phyloP scores from a whole-genome alignment of 2,888 invertebrate species.

The Caenorhabditis panamensis region DNA sequence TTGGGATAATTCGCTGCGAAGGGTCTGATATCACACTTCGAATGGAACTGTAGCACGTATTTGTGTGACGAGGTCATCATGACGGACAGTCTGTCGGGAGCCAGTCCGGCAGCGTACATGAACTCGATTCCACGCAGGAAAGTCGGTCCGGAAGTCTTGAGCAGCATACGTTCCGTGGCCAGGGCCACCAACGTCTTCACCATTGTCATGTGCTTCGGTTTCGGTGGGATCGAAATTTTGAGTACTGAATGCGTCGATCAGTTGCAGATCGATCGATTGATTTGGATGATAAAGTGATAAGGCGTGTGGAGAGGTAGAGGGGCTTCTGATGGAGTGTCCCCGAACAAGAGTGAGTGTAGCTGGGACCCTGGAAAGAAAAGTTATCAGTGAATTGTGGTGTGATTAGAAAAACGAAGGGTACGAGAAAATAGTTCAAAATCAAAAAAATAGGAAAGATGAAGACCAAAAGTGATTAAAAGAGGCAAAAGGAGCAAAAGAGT shows the following conservation, averaged over 20 bases:
- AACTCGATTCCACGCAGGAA: slow-evolving; percentile 70
- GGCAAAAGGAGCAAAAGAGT: background rate
- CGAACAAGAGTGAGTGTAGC: background rate
- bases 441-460: background rate
- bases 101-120: slow-evolving; percentile 70
- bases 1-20: slow-evolving; percentile 71
- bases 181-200: slow-evolving; percentile 73
- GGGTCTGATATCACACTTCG: slow-evolving; percentile 73
- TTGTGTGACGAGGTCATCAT: slow-evolving; percentile 72
- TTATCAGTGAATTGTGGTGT: no score
- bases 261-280: background rate
- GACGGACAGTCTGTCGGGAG: slow-evolving; percentile 67
- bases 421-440: background rate
- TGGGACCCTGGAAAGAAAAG: background rate
- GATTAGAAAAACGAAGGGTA: background rate
- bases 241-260: background rate
- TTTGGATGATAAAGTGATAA: background rate
- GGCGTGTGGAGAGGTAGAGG: background rate
- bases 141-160: slow-evolving; percentile 71
- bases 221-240: background rate
- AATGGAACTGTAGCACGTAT: slow-evolving; percentile 73
- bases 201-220: slow-evolving; percentile 59
- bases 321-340: background rate
- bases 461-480: slow-evolving; percentile 1
- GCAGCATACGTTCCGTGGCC: slow-evolving; percentile 72